Percentiles rank a stretch among this genome's conserved stretches.
phyloP scores from a whole-genome alignment of 2,888 invertebrate genomes.

The Eubasilissa splendida region DNA sequence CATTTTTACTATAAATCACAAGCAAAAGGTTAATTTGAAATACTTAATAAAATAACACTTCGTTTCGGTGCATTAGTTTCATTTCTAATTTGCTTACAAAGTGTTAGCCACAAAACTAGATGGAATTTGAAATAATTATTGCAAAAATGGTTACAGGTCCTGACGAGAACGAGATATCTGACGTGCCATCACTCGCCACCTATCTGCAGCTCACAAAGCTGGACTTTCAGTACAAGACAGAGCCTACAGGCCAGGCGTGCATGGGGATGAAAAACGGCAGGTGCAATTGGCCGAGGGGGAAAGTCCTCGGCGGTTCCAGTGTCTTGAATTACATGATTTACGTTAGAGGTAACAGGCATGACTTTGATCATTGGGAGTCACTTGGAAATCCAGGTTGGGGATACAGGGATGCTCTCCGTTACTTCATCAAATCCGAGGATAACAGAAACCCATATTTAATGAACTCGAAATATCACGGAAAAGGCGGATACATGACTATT shows the following conservation, averaged over 20 bases:
- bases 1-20: too few species aligned
- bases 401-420: conserved; percentile 86
- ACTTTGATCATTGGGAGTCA: conserved; percentile 92
- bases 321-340: conserved; percentile 94
- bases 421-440: conserved; percentile 93
- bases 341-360: conserved; percentile 86
- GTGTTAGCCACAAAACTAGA: too few species aligned
- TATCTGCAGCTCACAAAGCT: conserved; percentile 89
- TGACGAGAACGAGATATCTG: conserved; percentile 90
- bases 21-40: too few species aligned
- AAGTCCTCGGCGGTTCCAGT: conserved; percentile 91
- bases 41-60: too few species aligned
- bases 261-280: conserved; percentile 86
- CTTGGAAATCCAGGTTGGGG: conserved; percentile 93
- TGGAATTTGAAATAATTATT: too few species aligned
- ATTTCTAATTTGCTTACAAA: too few species aligned
- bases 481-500: conserved; percentile 83
- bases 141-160: conserved; percentile 74
- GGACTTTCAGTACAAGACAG: conserved; percentile 93
- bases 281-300: conserved; percentile 92
- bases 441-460: conserved; percentile 89
- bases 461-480: conserved; percentile 79
- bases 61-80: too few species aligned
- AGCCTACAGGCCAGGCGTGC: conserved; percentile 86
- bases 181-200: conserved; percentile 89